Conservation (phyloP, 2,888 invertebrate species). For the Drosophila tanythrix region DNA sequence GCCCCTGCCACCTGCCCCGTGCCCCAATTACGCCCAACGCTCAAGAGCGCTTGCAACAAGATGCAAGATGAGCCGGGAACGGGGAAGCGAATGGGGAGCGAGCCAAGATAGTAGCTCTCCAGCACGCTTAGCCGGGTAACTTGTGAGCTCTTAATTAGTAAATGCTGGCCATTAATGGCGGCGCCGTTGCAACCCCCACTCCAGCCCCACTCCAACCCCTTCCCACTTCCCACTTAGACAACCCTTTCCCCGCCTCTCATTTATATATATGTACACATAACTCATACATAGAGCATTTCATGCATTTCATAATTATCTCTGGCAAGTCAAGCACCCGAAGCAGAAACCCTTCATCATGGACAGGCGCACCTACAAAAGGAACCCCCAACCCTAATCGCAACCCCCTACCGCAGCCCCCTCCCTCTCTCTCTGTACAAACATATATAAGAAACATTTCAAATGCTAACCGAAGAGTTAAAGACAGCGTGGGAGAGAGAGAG, state of each 20-base stretch:
- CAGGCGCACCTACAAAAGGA: slow-evolving; percentile 67
- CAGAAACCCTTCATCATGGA: slow-evolving; percentile 77
- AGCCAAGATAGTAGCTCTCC: slow-evolving; percentile 53
- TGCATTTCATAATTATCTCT: slow-evolving; percentile 78
- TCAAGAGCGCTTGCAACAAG: slow-evolving; percentile 51
- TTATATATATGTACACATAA: slow-evolving; percentile 44
- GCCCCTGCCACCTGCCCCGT: slow-evolving; percentile 6
- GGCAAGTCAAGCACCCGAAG: slow-evolving; percentile 77
- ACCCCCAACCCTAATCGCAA: slow-evolving; percentile 1
- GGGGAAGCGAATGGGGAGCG: neutral
- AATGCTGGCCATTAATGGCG: slow-evolving; percentile 76
- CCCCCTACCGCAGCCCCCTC: neutral
- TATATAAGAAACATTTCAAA: slow-evolving; percentile 50
- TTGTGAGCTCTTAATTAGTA: slow-evolving; percentile 80
- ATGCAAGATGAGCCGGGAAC: slow-evolving; percentile 25
- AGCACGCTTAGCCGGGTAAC: slow-evolving; percentile 66
- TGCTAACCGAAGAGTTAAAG: slow-evolving; percentile 55
- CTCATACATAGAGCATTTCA: slow-evolving; percentile 73
- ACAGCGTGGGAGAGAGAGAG: slow-evolving; percentile 3
- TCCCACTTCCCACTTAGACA: neutral
- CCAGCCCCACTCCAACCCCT: neutral
- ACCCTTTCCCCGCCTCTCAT: slow-evolving; percentile 23
- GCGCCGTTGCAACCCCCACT: slow-evolving; percentile 32
- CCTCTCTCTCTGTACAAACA: slow-evolving; percentile 9
- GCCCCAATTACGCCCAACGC: slow-evolving; percentile 24